A percentile compares a stretch with the other conserved stretches of the same genome.
Conservation (phyloP, 1,140 invertebrate genomes). For the Drosophila biarmipes region DNA sequence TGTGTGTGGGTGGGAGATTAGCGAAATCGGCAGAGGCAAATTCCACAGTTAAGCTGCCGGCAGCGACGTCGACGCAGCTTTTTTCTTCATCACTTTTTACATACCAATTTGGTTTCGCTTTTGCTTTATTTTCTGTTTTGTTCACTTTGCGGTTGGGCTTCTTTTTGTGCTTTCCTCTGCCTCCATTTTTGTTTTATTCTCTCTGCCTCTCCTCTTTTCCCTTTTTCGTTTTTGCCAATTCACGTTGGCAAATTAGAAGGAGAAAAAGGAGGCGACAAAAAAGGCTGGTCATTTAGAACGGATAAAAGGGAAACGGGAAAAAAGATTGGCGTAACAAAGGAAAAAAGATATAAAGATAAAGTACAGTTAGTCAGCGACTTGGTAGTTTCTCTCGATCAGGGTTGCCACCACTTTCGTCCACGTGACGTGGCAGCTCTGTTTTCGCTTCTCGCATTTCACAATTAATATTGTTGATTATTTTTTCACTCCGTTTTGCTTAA, state of each 20-base stretch:
- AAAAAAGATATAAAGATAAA: conserved; percentile 26
- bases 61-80: conserved; percentile 39
- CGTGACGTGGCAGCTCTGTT: conserved; percentile 17
- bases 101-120: conserved; percentile 17
- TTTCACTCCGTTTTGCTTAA: conserved; percentile 38
- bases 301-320: not conserved
- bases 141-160: conserved; percentile 19
- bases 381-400: conserved; percentile 6
- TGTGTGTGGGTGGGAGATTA: conserved; percentile 47
- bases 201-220: conserved; percentile 18
- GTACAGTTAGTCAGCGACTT: conserved; percentile 41
- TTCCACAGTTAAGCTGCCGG: conserved; percentile 43
- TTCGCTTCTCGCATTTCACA: conserved; percentile 11
- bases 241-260: conserved; percentile 69
- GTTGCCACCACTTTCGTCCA: conserved; percentile 16
- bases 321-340: not conserved
- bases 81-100: conserved; percentile 33
- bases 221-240: conserved; percentile 46
- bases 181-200: not conserved
- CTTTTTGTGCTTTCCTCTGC: conserved; percentile 24
- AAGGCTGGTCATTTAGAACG: conserved; percentile 22
- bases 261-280: conserved; percentile 12
- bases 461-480: conserved; percentile 22
- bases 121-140: too few relatives aligned
- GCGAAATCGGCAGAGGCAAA: conserved; percentile 55